Evolutionary conservation across 2,888 invertebrate genomes (phyloP).

Genomic region (Philereme transversata): DNA sequence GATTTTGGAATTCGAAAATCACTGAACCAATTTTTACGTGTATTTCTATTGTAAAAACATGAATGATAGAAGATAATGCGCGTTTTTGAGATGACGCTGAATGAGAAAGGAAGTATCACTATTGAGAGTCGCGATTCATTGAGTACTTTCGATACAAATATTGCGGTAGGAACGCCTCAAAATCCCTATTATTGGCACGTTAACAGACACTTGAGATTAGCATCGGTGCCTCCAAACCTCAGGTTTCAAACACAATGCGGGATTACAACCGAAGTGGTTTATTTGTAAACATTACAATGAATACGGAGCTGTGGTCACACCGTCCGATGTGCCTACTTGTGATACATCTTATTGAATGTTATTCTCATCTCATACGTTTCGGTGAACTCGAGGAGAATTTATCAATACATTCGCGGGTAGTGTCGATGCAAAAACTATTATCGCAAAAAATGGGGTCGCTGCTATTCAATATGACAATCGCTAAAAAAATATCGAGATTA

Average conservation of each 20-base stretch:
- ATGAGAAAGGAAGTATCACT: conserved; percentile 68
- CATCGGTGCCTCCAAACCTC: conserved; percentile 78
- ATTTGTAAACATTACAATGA: conserved; percentile 82
- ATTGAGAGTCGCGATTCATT: conserved; percentile 60
- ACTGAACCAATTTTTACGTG: conserved; percentile 27
- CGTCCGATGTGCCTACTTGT: conserved; percentile 60
- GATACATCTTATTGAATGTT: conserved; percentile 75
- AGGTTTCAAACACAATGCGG: conserved; percentile 75
- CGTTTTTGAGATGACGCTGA: conserved; percentile 37
- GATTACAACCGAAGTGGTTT: conserved; percentile 80
- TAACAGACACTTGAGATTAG: conserved; percentile 84
- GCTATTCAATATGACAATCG: conserved; percentile 18
- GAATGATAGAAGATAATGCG: conserved; percentile 39
- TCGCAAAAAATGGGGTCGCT: conserved; percentile 35
- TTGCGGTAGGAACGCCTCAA: conserved; percentile 71
- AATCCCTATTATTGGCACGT: conserved; percentile 77
- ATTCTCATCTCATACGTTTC: conserved; percentile 68
- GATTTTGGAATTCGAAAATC: conserved; percentile 21
- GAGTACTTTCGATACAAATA: conserved; percentile 55
- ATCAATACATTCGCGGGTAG: conserved; percentile 51
- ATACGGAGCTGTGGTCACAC: conserved; percentile 65
- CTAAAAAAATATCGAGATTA: conserved; percentile 13
- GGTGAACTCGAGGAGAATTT: conserved; percentile 68
- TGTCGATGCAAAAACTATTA: conserved; percentile 49
- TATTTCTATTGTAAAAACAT: conserved; percentile 30